Conservation (phyloP, 2,888 invertebrate genomes). For the Caenorhabditis parvicauda region DNA sequence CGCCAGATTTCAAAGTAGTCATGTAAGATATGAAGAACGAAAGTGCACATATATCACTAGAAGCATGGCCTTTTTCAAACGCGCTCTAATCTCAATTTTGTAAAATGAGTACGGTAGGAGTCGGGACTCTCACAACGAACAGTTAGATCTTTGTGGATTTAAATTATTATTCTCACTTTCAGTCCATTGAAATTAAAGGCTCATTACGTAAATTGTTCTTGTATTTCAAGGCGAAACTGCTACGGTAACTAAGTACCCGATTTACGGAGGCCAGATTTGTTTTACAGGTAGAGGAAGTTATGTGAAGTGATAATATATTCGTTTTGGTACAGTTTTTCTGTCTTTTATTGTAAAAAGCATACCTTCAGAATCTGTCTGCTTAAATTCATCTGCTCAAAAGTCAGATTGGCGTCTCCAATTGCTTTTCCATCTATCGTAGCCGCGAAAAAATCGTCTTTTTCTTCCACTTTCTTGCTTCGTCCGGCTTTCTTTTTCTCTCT, state of each 20-base stretch:
- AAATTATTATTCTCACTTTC: too few relatives aligned
- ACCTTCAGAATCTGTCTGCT: conserved; percentile 85
- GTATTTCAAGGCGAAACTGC: not conserved
- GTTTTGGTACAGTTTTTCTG: not conserved
- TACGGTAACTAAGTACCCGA: not conserved
- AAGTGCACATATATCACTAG: too few relatives aligned
- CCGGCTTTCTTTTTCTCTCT: conserved; percentile 40
- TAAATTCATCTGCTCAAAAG: conserved; percentile 85
- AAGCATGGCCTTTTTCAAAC: too few relatives aligned
- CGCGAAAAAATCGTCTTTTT: conserved; percentile 32
- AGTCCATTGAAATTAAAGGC: too few relatives aligned
- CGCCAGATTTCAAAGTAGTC: too few relatives aligned
- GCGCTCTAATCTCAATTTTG: too few relatives aligned
- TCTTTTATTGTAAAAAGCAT: conserved; percentile 8
- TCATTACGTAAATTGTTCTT: not conserved
- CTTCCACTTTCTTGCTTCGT: conserved; percentile 18
- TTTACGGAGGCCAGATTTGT: not conserved
- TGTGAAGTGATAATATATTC: not conserved
- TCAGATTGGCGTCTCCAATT: conserved; percentile 28
- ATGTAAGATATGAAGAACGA: too few relatives aligned
- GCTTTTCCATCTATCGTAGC: conserved; percentile 30
- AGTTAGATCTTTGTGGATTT: too few relatives aligned
- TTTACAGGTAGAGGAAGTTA: not conserved
- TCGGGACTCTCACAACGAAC: too few relatives aligned
- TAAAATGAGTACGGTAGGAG: too few relatives aligned